Percentiles rank a stretch among this genome's conserved stretches.
Conservation (phyloP, 2,113 vertebrate species). For the Rhinichthys klamathensis region DNA sequence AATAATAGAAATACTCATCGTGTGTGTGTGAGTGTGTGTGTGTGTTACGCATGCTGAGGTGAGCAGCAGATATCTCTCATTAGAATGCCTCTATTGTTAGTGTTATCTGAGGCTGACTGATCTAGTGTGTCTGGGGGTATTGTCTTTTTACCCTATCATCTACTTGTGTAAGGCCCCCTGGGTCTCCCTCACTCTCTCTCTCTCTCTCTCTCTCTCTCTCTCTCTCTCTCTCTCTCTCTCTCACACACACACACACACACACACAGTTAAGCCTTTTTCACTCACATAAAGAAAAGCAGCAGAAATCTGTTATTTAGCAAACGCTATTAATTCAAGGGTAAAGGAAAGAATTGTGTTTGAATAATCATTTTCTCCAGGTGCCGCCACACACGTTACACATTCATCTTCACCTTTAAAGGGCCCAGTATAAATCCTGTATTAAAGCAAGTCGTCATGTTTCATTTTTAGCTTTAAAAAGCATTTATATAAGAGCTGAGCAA, state of each 20-base stretch:
- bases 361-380: constrained; percentile 17
- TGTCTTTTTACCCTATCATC: constrained; percentile 39
- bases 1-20: constrained; percentile 60
- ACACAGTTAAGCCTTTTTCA: constrained; percentile 13
- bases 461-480: background rate
- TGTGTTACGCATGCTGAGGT: constrained; percentile 31
- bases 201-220: constrained; percentile 32
- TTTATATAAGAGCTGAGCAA: background rate
- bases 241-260: constrained; percentile 11
- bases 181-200: constrained; percentile 24
- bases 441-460: constrained; percentile 7
- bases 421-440: background rate
- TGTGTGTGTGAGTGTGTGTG: constrained; percentile 53
- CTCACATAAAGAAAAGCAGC: constrained; percentile 23
- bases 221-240: constrained; percentile 1
- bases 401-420: background rate
- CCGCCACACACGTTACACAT: background rate
- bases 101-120: constrained; percentile 28
- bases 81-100: constrained; percentile 49
- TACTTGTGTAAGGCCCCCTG: constrained; percentile 21
- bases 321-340: background rate
- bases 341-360: background rate
- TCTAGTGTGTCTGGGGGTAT: constrained; percentile 31
- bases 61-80: constrained; percentile 42
- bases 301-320: constrained; percentile 8